phyloP scores from a whole-genome alignment of 2,113 vertebrate species.

The Coptodon bakossiorum region DNA sequence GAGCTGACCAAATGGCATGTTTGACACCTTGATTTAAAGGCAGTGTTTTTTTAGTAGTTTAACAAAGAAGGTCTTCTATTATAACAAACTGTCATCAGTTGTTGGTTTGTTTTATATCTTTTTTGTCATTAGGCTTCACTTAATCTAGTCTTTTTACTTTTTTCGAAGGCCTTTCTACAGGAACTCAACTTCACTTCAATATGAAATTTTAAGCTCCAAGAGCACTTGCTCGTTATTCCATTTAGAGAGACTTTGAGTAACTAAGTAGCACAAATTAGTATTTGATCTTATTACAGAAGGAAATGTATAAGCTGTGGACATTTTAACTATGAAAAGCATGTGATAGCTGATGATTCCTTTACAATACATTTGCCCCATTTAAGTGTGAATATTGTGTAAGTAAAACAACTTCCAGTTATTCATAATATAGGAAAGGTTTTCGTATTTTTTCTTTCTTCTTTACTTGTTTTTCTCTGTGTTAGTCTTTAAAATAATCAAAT shows the following conservation, averaged over 20 bases:
- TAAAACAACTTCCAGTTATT: background rate
- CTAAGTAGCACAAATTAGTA: background rate
- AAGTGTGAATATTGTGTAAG: background rate
- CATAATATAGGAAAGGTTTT: background rate
- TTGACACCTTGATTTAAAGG: background rate
- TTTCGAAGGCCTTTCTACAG: background rate
- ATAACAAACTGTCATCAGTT: background rate
- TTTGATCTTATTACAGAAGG: background rate
- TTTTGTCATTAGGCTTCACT: background rate
- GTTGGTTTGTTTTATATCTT: background rate
- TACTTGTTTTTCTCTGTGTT: background rate
- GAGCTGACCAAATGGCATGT: accelerated
- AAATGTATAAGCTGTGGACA: background rate
- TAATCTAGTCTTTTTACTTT: background rate
- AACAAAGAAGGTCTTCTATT: background rate
- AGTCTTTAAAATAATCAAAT: background rate
- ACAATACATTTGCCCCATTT: background rate
- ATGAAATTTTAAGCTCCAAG: background rate
- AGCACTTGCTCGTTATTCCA: background rate
- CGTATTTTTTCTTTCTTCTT: background rate
- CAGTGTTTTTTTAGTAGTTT: background rate
- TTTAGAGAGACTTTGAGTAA: background rate
- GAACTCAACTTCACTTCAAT: background rate
- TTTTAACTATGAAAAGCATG: background rate
- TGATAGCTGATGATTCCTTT: background rate